Base-by-base conservation (phyloP, 1,140 invertebrate species). In the Euglossa dilemma region DNA sequence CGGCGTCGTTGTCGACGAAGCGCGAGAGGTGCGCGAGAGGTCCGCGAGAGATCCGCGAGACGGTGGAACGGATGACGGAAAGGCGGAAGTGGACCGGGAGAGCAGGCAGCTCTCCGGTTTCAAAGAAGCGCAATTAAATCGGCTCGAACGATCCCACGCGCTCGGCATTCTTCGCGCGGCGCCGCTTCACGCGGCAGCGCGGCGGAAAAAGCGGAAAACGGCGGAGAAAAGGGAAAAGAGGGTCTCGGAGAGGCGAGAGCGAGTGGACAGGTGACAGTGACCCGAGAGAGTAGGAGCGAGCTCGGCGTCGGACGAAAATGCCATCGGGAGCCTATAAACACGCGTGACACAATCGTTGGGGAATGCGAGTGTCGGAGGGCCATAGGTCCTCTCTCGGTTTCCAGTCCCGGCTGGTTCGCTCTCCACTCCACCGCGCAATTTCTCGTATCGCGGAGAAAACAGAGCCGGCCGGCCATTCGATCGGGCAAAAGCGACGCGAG, bases 311-410 rank as follows among this genome's bases (percentile, higher is more conserved):
- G 43, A 89, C 87, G 77, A 71, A 91, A 91, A 91, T 84, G 85
- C 36, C 85, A 85, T 73, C 80, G 85, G 73, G 64, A 64, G 74
- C 84, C 82, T 91, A 90, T 91, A 91, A 87, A 83, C 79, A 85
- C 56, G 85, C 74, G 76, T 92, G 91, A 92, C 91, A 92, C 88
- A 90, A 92, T 90, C 90, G 84, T 88, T 84, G 69, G 87, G 80
- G 90, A 92, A 92, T 92, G 90, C 75, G 85, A 83, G 72, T 91
- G 78, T 86, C 84, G 84, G 83, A 89, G 87, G 87, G 80, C 87
- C 85, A 82, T 73, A 88, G 87, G 85, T 85, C 83, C 85, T 85
- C 66, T 77, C 56, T 59, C 71, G 71, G 25, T 72, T 54, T 54
- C 36, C 50, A 36, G 2, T 16, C 43, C 2, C 25, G 7, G 45